Evolutionary conservation across 2,797 vertebrate species (phyloP).

Genomic region (Typhlichthys eigenmanni): DNA sequence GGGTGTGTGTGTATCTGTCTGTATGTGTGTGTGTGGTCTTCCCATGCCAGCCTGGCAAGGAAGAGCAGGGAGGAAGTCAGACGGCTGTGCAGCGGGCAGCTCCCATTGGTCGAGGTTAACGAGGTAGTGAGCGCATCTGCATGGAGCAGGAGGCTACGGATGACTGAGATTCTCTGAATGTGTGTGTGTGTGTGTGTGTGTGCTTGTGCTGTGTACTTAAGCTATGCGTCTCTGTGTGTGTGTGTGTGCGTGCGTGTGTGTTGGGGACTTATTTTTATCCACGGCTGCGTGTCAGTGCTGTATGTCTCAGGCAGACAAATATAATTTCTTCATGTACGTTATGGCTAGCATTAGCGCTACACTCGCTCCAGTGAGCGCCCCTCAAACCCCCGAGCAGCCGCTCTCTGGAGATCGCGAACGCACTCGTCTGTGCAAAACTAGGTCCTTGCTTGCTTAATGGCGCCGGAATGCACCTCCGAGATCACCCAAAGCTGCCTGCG

Average conservation of each 20-base stretch:
- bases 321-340: conserved; percentile 4
- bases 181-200: conserved; percentile 12
- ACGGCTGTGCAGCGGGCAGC: conserved; percentile 37
- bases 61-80: conserved; percentile 12
- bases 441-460: conserved; percentile 55
- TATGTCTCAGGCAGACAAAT: conserved; percentile 25
- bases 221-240: neutral
- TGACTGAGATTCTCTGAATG: conserved; percentile 48
- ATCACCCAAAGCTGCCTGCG: conserved; percentile 8
- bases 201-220: conserved; percentile 4
- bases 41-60: conserved; percentile 56
- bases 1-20: conserved; percentile 42
- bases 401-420: conserved; percentile 27
- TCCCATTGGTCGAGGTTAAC: conserved; percentile 72
- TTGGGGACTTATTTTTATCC: conserved; percentile 38
- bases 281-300: conserved; percentile 32
- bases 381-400: too few relatives aligned
- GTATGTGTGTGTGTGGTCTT: conserved; percentile 35
- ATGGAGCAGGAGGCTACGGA: conserved; percentile 57
- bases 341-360: conserved; percentile 10
- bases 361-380: neutral
- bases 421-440: conserved; percentile 46
- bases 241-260: neutral
- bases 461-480: conserved; percentile 16
- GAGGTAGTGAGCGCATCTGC: conserved; percentile 72